These are phyloP conservation scores for Cremastinae sp. DNA, from an alignment of 2,888 invertebrate genomes.

Conservation along the genomic window DNA sequence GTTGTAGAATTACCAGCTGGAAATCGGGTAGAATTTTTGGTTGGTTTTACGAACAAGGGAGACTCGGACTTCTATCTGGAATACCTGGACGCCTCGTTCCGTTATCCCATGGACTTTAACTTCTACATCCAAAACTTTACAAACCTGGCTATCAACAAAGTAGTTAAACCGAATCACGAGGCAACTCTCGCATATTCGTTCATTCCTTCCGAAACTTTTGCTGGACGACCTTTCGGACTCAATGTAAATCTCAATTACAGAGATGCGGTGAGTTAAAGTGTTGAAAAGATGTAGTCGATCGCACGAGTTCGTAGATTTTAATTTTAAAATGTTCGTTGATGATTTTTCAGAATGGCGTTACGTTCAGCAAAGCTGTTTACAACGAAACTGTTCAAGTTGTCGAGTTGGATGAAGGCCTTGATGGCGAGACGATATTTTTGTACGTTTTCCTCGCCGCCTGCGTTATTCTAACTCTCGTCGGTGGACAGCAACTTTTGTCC, in stretches of 20 bases:
- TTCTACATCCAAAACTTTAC: slow-evolving; percentile 99
- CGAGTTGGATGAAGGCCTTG: slow-evolving; percentile 97
- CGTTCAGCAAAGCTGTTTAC: slow-evolving; percentile 94
- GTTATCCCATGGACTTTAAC: slow-evolving; percentile 99
- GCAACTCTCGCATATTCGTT: slow-evolving; percentile 97
- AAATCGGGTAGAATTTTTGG: slow-evolving; percentile 94
- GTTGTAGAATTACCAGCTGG: slow-evolving; percentile 93
- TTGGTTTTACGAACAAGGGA: slow-evolving; percentile 98
- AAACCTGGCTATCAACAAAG: slow-evolving; percentile 91
- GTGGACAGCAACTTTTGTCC: slow-evolving; percentile 93
- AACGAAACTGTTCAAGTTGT: slow-evolving; percentile 98
- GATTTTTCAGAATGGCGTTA: slow-evolving; percentile 83
- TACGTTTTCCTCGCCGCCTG: slow-evolving; percentile 97
- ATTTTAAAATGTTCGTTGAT: slow-evolving; percentile 6
- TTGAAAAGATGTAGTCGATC: neutral
- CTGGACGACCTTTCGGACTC: slow-evolving; percentile 97
- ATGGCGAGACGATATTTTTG: slow-evolving; percentile 99
- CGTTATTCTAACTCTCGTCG: slow-evolving; percentile 91
- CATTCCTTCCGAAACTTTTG: slow-evolving; percentile 97
- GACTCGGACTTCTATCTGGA: slow-evolving; percentile 94
- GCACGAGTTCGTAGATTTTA: neutral
- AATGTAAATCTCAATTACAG: slow-evolving; percentile 95
- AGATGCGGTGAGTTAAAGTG: slow-evolving; percentile 82
- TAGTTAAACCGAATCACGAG: slow-evolving; percentile 95
- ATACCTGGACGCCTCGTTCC: slow-evolving; percentile 97